Evolutionary conservation across 2,888 invertebrate species (phyloP).

Genomic region (Drosophila falleni): DNA sequence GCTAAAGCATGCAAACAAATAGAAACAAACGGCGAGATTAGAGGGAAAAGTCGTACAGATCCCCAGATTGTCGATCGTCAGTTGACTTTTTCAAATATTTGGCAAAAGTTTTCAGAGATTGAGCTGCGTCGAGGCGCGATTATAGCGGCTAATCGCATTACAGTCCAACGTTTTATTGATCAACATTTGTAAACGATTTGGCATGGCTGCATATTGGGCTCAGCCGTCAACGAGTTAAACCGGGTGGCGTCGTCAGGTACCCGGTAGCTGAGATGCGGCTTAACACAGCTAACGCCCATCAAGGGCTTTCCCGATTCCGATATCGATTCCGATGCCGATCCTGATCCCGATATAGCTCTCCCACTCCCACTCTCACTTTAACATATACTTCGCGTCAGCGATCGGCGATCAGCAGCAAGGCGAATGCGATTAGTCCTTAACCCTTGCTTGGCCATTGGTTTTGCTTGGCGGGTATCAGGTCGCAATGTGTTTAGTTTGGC

Average conservation of each 20-base stretch:
- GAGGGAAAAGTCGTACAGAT: constrained; percentile 56
- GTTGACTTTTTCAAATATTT: constrained; percentile 84
- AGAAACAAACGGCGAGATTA: constrained; percentile 69
- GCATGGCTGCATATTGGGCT: constrained; percentile 40
- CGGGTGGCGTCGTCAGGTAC: constrained; percentile 49
- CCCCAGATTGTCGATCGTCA: constrained; percentile 21
- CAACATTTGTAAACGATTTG: constrained; percentile 84
- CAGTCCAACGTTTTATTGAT: constrained; percentile 81
- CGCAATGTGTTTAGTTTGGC: constrained; percentile 58
- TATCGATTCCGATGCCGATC: constrained; percentile 17
- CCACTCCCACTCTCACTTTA: constrained; percentile 8
- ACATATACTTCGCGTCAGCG: constrained; percentile 20
- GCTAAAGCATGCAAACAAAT: constrained; percentile 81
- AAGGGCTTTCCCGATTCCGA: constrained; percentile 50
- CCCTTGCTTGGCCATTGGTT: constrained; percentile 38
- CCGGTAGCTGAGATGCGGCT: constrained; percentile 54
- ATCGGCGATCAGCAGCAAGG: constrained; percentile 66
- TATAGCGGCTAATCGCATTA: constrained; percentile 84
- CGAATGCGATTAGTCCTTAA: constrained; percentile 73
- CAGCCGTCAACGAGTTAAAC: constrained; percentile 34
- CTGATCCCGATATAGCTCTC: background rate
- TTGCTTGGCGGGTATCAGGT: constrained; percentile 6
- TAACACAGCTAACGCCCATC: constrained; percentile 71
- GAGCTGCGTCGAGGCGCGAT: constrained; percentile 75
- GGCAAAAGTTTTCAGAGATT: constrained; percentile 69